Conservation (phyloP, 2,113 vertebrate genomes). For the Ursus arctos region DNA sequence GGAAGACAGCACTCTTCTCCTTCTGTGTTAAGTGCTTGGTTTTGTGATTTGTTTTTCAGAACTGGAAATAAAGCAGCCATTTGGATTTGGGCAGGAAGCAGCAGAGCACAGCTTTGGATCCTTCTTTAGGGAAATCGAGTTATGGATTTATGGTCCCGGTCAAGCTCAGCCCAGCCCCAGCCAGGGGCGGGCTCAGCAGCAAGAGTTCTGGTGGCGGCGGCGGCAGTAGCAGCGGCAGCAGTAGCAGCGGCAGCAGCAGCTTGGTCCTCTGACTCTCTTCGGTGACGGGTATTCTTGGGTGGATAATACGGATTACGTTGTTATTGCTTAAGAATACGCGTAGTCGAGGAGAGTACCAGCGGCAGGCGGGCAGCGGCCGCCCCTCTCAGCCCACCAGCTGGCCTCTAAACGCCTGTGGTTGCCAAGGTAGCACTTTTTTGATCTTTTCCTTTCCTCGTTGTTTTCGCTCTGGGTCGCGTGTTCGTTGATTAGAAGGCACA, state of each 20-base stretch:
- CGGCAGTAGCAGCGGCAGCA: constrained; percentile 64
- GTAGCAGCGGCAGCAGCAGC: constrained; percentile 73
- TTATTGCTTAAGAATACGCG: constrained; percentile 99
- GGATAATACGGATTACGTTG: constrained; percentile 99
- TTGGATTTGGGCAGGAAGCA: constrained; percentile 88
- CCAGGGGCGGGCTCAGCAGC: constrained; percentile 84
- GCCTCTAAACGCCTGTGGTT: constrained; percentile 87
- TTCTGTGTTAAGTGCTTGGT: constrained; percentile 81
- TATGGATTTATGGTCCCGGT: constrained; percentile 92
- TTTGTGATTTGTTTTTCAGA: constrained; percentile 88
- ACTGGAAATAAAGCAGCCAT: constrained; percentile 82
- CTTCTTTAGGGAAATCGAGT: constrained; percentile 89
- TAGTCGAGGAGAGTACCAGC: constrained; percentile 99
- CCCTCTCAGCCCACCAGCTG: constrained; percentile 87
- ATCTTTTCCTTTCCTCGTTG: constrained; percentile 82
- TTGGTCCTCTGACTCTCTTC: constrained; percentile 97
- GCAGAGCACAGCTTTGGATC: constrained; percentile 87
- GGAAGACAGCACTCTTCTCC: constrained; percentile 41
- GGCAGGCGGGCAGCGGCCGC: constrained; percentile 91
- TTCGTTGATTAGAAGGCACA: constrained; percentile 52
- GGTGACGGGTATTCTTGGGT: constrained; percentile 99
- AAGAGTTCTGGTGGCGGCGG: constrained; percentile 74
- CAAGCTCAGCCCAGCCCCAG: constrained; percentile 81
- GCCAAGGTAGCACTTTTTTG: constrained; percentile 91
- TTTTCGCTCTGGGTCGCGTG: constrained; percentile 79